Base-by-base conservation (phyloP, 2,888 invertebrate species). In the Ferrisia virgata region DNA sequence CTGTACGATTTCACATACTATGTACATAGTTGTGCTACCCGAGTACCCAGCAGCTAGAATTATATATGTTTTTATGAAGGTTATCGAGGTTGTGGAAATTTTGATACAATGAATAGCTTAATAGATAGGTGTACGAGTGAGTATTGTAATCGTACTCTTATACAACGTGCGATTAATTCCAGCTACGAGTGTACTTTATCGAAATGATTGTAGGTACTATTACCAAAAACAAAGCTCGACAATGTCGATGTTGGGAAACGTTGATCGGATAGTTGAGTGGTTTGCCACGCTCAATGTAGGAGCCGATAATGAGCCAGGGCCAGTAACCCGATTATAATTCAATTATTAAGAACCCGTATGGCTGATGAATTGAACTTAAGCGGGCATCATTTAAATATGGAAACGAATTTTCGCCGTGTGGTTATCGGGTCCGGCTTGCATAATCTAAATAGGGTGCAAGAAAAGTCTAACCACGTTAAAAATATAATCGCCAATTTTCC, bases 371-470 rank as follows among this genome's bases (percentile, higher is more conserved):
- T 28, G 64, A 64, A 64, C 28, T 64, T 64, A 64, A 64, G 64
- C 64, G 64, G 64, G 64, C 31, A 64, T 64, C 28, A 64, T 64
- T 64, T 64, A 28, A 64, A 64, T 64, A 64, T 64, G 28, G 64
- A 15, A 15, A 31, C 28, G 64, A 28, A 28, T 25, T 25, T 58
- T 25, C 13, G 11, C 6, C 64, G 5, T 15, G 13, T 15, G 15
- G 64, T 28, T 64, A 64, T 53, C 53, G 53, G 2, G 28, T 64
- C 13, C 6, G 22, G 22, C 2, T 22, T 9, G 53, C 8, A 53
- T 53, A 22, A 53, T n/a, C n/a, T n/a, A n/a, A n/a, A n/a, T n/a
- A 64, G 28, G n/a, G 64, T 28, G 28, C 13, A n/a, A 15, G n/a
- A n/a, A n/a, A n/a, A n/a, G n/a, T n/a, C n/a, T 25, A 64, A 28